Conservation (phyloP, 37 sponge, comb jelly and placozoan genomes). For the Spongilla lacustris region DNA sequence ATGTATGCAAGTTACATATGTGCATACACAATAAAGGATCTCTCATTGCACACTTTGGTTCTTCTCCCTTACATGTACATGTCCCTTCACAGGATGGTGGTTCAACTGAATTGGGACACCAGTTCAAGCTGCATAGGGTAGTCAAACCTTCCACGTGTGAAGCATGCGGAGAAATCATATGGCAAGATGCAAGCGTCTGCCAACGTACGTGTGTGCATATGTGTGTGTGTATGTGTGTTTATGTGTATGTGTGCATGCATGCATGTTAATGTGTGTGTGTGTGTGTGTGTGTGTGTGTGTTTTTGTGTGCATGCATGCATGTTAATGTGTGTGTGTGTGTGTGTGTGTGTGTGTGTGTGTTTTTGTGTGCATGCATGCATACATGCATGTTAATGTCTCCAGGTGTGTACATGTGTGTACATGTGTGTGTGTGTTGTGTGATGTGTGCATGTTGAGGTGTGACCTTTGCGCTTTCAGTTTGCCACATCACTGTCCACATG, state of each 20-base stretch:
- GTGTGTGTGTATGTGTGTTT: conserved; percentile 3
- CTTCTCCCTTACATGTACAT: neutral
- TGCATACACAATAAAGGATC: too few relatives aligned
- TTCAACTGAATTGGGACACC: conserved; percentile 44
- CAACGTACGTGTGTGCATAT: conserved; percentile 19
- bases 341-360: conserved; percentile 8
- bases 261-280: neutral
- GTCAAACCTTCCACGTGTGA: conserved; percentile 59
- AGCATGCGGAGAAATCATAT: conserved; percentile 67
- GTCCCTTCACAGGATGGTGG: neutral
- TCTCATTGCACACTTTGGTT: neutral
- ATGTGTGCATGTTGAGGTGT: too few relatives aligned
- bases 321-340: neutral
- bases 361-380: neutral
- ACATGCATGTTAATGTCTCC: too few relatives aligned
- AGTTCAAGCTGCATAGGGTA: conserved; percentile 18
- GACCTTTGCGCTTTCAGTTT: neutral
- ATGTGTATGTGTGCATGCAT: neutral
- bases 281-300: neutral
- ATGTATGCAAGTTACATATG: too few relatives aligned
- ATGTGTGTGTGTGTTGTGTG: too few relatives aligned
- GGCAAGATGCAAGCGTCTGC: conserved; percentile 63
- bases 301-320: neutral
- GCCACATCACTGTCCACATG: neutral
- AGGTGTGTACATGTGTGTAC: too few relatives aligned